Evolutionary conservation across 2,113 vertebrate species (phyloP).

Genomic region (Chaenocephalus aceratus): DNA sequence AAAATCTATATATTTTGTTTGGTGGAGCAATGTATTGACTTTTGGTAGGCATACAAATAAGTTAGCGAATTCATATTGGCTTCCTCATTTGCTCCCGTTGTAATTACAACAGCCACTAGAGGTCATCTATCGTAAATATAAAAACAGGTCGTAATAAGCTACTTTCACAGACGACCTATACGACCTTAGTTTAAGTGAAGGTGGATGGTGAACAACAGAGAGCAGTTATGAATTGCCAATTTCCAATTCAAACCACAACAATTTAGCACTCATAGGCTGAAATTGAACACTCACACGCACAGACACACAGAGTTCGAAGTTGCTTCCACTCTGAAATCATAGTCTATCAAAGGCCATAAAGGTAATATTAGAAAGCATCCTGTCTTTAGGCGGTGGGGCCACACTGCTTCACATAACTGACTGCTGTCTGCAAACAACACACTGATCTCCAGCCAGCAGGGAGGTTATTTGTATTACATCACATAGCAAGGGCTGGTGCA

Average conservation of each 20-base stretch:
- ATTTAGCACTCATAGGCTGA: conserved; percentile 5
- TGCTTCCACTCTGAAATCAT: background rate
- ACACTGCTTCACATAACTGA: conserved; percentile 16
- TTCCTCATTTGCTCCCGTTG: too few relatives aligned
- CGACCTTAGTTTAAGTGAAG: too few relatives aligned
- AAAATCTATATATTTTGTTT: background rate
- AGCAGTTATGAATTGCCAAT: conserved; percentile 31
- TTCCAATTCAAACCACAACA: conserved; percentile 21
- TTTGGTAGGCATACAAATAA: too few relatives aligned
- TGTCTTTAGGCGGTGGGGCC: conserved; percentile 16
- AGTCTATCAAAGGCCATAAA: background rate
- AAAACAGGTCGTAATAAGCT: too few relatives aligned
- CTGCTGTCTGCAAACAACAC: conserved; percentile 25
- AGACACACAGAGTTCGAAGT: background rate
- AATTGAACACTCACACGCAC: conserved; percentile 12
- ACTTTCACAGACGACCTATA: too few relatives aligned
- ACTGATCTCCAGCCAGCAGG: conserved; percentile 42
- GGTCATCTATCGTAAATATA: too few relatives aligned
- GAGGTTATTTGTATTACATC: conserved; percentile 54
- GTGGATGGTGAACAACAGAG: background rate
- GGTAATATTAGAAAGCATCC: background rate
- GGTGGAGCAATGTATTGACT: too few relatives aligned
- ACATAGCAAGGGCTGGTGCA: conserved; percentile 18
- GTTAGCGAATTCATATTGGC: too few relatives aligned
- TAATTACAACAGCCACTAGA: too few relatives aligned